Evolutionary conservation across 2,113 vertebrate species (phyloP), one percentile per base, ranked within the genome.

Genomic region (Amphiprion ocellaris): DNA sequence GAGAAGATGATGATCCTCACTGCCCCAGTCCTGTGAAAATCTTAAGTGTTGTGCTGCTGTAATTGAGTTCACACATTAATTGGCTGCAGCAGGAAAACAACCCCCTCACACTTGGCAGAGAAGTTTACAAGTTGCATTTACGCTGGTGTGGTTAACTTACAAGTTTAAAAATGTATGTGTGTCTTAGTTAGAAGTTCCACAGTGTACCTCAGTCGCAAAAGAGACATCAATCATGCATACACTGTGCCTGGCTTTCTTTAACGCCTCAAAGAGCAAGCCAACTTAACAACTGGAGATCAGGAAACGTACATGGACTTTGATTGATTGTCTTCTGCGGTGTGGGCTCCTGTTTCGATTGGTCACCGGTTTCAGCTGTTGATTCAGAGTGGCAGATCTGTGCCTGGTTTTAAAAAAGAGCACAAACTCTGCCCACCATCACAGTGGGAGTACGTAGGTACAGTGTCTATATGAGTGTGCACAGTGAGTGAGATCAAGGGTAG

Each of bases 31-130:
- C 65, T 21, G 17, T 62, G 33, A 23, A 84, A 61, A 81, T 77
- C 60, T 23, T 15, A 62, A 74, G 71, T 59, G 73, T 55, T 69
- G 30, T 19, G 39, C 61, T 56, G 73, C 79, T 81, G 68, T 85
- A 84, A 81, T 77, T 71, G 69, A 79, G 53, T 83, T 87, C 71
- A 80, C 2, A 21, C 37, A 49, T 81, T 85, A 87, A 83, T 83
- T 87, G 84, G 77, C 73, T 65, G 53, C 69, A 73, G 63, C 14
- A 69, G 50, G 63, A 65, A 83, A 84, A 75, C 59, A 78, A 46
- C 63, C 37, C 46, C 61, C 63, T 76, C 59, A 75, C 83, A 85
- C 49, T 49, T 85, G 62, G 58, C 70, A 77, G 56, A 11, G 49
- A 69, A 67, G 72, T 12, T 23, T 44, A 53, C 37, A 23, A 30